A percentile compares a stretch with the other conserved stretches of the same genome.
These are phyloP conservation scores for Tadarida brasiliensis DNA, from an alignment of 2,797 vertebrate species.

Conservation along the genomic window DNA sequence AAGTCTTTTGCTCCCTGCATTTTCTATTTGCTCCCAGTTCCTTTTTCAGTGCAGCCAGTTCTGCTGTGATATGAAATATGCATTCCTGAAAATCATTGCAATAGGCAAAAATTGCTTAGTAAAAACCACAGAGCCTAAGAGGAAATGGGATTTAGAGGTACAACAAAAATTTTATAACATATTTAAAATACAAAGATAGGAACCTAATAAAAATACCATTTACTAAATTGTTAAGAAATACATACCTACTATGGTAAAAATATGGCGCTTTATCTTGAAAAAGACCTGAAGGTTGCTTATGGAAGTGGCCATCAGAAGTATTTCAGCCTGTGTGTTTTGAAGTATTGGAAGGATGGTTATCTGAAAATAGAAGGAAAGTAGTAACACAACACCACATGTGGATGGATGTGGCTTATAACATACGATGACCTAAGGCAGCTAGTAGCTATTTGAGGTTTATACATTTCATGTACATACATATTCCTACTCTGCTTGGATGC, in stretches of 20 bases:
- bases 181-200: not conserved
- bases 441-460: not conserved
- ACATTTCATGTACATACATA: not conserved
- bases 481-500: not conserved
- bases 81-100: not conserved
- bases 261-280: not conserved
- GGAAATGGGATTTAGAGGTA: not conserved
- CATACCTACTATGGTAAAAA: not conserved
- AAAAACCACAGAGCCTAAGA: not conserved
- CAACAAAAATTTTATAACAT: not conserved
- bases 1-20: not conserved
- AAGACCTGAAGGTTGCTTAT: not conserved
- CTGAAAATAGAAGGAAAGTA: not conserved
- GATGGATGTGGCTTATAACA: not conserved
- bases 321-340: not conserved
- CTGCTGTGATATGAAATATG: not conserved
- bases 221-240: conserved; percentile 18
- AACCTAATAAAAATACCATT: not conserved
- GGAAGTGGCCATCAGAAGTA: not conserved
- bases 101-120: not conserved
- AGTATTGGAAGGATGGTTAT: not conserved
- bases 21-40: not conserved
- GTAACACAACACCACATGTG: not conserved
- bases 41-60: not conserved
- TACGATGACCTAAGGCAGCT: not conserved